phyloP scores from a whole-genome alignment of 2,888 invertebrate species.

The Latheticus oryzae region DNA sequence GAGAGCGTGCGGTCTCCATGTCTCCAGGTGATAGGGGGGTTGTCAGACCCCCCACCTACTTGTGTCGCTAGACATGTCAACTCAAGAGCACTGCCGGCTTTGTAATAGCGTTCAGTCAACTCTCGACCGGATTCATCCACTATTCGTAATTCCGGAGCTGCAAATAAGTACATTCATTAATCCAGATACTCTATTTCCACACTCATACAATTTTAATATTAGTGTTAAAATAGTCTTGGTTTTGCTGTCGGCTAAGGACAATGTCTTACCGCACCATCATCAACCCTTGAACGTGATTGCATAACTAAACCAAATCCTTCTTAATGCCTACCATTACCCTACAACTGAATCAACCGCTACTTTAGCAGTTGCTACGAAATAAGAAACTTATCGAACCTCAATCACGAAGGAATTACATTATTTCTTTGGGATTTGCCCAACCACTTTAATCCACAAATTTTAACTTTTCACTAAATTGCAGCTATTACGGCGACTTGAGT shows the following conservation, averaged over 20 bases:
- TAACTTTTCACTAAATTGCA: too few relatives aligned
- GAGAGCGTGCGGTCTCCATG: slow-evolving; percentile 68
- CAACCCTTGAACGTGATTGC: slow-evolving; percentile 30
- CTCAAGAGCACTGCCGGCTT: slow-evolving; percentile 70
- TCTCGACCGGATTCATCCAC: slow-evolving; percentile 71
- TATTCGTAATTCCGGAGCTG: slow-evolving; percentile 72
- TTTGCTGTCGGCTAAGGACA: slow-evolving; percentile 29
- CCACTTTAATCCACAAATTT: too few relatives aligned
- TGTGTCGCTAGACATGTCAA: slow-evolving; percentile 69
- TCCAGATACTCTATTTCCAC: slow-evolving; percentile 31
- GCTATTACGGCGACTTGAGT: too few relatives aligned
- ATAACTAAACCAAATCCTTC: slow-evolving; percentile 25
- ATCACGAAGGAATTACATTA: too few relatives aligned
- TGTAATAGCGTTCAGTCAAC: slow-evolving; percentile 71
- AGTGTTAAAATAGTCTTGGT: slow-evolving; percentile 27
- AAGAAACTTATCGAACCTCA: slow-evolving; percentile 5
- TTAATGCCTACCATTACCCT: slow-evolving; percentile 12
- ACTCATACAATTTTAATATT: slow-evolving; percentile 41
- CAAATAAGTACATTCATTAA: slow-evolving; percentile 50
- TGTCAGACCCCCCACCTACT: slow-evolving; percentile 65
- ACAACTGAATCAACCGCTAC: slow-evolving; percentile 25
- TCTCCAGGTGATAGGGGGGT: slow-evolving; percentile 66
- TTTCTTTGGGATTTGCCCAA: too few relatives aligned
- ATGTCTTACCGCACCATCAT: slow-evolving; percentile 19
- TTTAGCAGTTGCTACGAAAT: slow-evolving; percentile 1